Evolutionary conservation across 1,140 invertebrate genomes (phyloP).

Genomic region (Saccostrea glomerata): DNA sequence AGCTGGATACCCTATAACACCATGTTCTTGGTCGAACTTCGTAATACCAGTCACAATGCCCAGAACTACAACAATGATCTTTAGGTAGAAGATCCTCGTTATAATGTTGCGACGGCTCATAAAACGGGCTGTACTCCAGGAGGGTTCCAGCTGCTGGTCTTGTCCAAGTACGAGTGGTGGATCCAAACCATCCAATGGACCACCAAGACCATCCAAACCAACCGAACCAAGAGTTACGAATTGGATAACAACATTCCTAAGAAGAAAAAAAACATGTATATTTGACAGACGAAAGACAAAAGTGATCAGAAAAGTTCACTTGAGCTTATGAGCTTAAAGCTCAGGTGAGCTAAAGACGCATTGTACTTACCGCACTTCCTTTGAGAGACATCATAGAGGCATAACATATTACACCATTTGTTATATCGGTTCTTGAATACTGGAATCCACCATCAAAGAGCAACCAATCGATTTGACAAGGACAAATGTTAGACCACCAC

Average conservation of each 20-base stretch:
- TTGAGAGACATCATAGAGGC: not conserved
- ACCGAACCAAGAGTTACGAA: not conserved
- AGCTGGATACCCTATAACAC: not conserved
- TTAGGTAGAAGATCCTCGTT: conserved; percentile 1
- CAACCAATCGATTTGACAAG: not conserved
- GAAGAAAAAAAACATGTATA: too few relatives aligned
- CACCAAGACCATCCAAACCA: conserved; percentile 18
- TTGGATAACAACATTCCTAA: not conserved
- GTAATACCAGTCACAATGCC: conserved; percentile 33
- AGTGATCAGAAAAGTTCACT: too few relatives aligned
- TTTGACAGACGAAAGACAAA: too few relatives aligned
- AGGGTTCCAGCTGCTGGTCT: conserved; percentile 26
- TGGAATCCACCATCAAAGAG: not conserved
- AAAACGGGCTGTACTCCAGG: not conserved
- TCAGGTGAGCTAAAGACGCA: not conserved
- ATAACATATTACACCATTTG: conserved; percentile 9
- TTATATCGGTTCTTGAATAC: conserved; percentile 1
- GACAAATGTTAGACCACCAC: conserved; percentile 1
- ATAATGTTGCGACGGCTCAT: not conserved
- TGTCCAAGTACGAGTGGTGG: not conserved
- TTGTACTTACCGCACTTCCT: not conserved
- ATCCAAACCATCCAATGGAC: not conserved
- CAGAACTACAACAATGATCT: conserved; percentile 16
- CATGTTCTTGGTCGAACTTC: conserved; percentile 24
- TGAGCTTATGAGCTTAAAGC: too few relatives aligned